phyloP scores from a whole-genome alignment of 2,113 vertebrate species.

The Procavia capensis region DNA sequence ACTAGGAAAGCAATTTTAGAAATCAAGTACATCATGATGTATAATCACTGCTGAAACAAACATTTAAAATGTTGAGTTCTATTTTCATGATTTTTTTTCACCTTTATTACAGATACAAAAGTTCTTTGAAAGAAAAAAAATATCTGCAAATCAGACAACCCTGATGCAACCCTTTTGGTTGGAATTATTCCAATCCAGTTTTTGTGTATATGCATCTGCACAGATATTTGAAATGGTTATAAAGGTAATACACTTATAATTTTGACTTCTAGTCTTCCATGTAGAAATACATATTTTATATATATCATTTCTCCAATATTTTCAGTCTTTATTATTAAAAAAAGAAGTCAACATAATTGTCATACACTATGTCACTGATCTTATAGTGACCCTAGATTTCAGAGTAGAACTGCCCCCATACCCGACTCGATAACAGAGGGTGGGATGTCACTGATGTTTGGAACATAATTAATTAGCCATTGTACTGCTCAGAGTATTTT shows the following conservation, averaged over 20 bases:
- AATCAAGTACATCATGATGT: background rate
- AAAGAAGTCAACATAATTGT: background rate
- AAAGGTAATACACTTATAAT: background rate
- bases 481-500: background rate
- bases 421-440: too few relatives aligned
- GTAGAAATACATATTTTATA: background rate
- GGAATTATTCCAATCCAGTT: background rate
- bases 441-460: background rate
- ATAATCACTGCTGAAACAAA: background rate
- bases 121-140: background rate
- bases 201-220: background rate
- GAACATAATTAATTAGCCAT: background rate
- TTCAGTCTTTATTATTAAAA: background rate
- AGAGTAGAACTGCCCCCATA: too few relatives aligned
- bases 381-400: too few relatives aligned
- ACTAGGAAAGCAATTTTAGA: slow-evolving; percentile 14
- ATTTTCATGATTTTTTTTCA: background rate
- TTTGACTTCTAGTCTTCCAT: slow-evolving; percentile 32
- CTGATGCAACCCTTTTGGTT: background rate
- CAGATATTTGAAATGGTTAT: background rate
- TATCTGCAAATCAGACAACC: background rate
- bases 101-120: background rate
- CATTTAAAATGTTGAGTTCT: slow-evolving; percentile 12
- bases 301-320: background rate
- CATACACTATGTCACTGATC: background rate